phyloP scores from a whole-genome alignment of 2,888 invertebrate genomes.

The Oscheius sp. region DNA sequence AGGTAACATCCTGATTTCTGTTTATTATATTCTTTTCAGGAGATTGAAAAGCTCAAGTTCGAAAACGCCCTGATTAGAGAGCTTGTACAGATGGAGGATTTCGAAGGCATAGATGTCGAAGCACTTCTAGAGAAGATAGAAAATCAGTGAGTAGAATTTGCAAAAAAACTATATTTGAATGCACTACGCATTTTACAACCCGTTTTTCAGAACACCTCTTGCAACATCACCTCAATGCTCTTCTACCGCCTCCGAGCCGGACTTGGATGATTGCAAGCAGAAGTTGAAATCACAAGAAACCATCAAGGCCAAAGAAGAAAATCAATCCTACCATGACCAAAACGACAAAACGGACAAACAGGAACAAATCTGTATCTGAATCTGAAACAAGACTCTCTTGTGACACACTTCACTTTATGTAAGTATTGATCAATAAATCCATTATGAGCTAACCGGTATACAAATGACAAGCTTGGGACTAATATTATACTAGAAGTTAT shows the following conservation, averaged over 20 bases:
- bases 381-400: too few species aligned
- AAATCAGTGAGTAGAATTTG: slow-evolving; percentile 6
- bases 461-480: neutral
- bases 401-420: too few species aligned
- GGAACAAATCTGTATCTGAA: neutral
- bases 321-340: neutral
- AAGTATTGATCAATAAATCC: too few species aligned
- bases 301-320: neutral
- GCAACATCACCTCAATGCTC: slow-evolving; percentile 5
- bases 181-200: too few species aligned
- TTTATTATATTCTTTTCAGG: neutral
- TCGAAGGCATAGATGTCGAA: slow-evolving; percentile 2
- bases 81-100: slow-evolving; percentile 10
- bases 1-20: neutral
- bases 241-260: neutral
- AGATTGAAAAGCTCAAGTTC: slow-evolving; percentile 9
- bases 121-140: slow-evolving; percentile 17
- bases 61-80: slow-evolving; percentile 24
- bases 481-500: too few species aligned
- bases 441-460: neutral
- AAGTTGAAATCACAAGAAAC: slow-evolving; percentile 17
- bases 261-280: neutral
- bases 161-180: too few species aligned
- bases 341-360: neutral
- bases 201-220: slow-evolving; percentile 10